Base-by-base conservation (phyloP, 2,888 invertebrate genomes). In the Diplazon laetatorius region DNA sequence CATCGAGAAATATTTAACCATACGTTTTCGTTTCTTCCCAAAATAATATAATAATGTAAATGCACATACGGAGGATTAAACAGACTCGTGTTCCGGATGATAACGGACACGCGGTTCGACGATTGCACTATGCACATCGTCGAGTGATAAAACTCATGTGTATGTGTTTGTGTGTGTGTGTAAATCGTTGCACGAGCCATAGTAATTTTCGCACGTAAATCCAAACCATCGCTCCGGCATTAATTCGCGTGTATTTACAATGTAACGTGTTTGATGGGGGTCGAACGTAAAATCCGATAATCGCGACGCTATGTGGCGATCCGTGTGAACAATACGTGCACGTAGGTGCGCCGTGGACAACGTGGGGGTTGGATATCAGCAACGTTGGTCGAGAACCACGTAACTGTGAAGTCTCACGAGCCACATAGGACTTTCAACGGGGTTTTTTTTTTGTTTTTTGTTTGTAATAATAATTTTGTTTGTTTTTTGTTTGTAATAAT, bases 221-320 rank as follows among this genome's bases (percentile, higher is more conserved):
- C 50, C 63, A 63, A 20, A 44, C 30, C 6, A 30, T 5, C 30
- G 42, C 20, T 55, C 30, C 52, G 16, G 30, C 48, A 35, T 35
- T 59, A 52, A 14, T 10, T 37, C n/a, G 8, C n/a, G 37, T 55
- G 35, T 42, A 65, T 14, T 9, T 10, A 59, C 60, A 62, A 57
- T 22, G 68, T 68, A 55, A 30, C 37, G 69, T 74, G 65, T 69
- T 44, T 74, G 50, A n/a, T n/a, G n/a, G 73, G 59, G 25, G 69
- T 63, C 44, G 69, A 50, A 70, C 65, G 59, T 69, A 74, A 74
- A 70, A 74, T 65, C 59, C 78, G 78, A 74, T 78, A 78, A 74
- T 74, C 68, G 59, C 63, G 18, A 35, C 16, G 50, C 62, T 70
- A 78, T 69, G 59, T 74, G 69, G 73, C 69, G 69, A 70, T 30